Percentiles rank a stretch among this genome's conserved stretches.
These are phyloP conservation scores for Pogonocherus hispidulus DNA, from an alignment of 2,888 invertebrate species.

Conservation along the genomic window DNA sequence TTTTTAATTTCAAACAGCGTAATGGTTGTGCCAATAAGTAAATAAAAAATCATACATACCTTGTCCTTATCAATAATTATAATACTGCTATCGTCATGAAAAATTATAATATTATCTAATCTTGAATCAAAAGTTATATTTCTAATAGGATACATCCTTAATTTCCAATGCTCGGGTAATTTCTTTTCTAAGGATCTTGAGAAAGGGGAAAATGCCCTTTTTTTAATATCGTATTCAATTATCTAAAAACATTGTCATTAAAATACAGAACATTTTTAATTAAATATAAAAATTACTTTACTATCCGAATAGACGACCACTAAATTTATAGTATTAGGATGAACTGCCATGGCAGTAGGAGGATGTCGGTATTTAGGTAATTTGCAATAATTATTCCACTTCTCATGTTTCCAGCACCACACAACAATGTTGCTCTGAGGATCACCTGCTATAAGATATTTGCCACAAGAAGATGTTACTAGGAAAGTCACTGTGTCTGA, in stretches of 20 bases:
- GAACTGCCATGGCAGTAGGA: constrained; percentile 81
- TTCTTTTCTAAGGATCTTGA: constrained; percentile 71
- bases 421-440: constrained; percentile 76
- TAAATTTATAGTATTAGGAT: constrained; percentile 73
- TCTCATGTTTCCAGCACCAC: constrained; percentile 70
- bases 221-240: constrained; percentile 80
- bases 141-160: constrained; percentile 73
- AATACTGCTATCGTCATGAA: constrained; percentile 81
- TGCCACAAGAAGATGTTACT: constrained; percentile 71
- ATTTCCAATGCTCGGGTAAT: constrained; percentile 73
- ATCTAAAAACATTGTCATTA: constrained; percentile 69
- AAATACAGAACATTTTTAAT: background rate
- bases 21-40: too few relatives aligned
- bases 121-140: constrained; percentile 76
- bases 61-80: constrained; percentile 73
- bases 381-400: constrained; percentile 70
- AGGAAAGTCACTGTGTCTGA: constrained; percentile 72
- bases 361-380: constrained; percentile 80
- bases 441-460: constrained; percentile 79
- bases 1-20: too few relatives aligned
- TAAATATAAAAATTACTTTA: constrained; percentile 71
- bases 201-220: constrained; percentile 77
- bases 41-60: constrained; percentile 13
- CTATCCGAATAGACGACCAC: constrained; percentile 85
- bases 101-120: constrained; percentile 76